phyloP scores from a whole-genome alignment of 2,888 invertebrate genomes.

The Pyrrhia umbra region DNA sequence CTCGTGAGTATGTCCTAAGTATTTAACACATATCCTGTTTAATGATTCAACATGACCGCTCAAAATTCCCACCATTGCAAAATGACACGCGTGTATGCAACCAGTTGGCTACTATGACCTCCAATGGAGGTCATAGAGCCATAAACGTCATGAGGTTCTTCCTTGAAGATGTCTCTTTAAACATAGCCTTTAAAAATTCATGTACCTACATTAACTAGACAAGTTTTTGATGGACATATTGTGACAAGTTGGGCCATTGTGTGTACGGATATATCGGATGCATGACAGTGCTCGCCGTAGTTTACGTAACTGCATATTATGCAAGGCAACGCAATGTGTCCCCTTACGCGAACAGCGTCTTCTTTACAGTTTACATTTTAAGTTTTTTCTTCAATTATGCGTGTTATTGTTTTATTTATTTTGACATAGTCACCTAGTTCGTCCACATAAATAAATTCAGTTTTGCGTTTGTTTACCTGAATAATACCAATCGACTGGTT shows the following conservation, averaged over 20 bases:
- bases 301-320: constrained; percentile 53
- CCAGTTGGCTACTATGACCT: no score
- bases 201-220: neutral
- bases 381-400: constrained; percentile 37
- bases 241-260: constrained; percentile 18
- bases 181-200: constrained; percentile 2
- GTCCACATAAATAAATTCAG: neutral
- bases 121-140: constrained; percentile 50
- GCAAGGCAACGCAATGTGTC: constrained; percentile 42
- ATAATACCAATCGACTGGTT: neutral
- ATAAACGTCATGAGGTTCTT: constrained; percentile 34
- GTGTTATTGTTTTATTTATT: neutral
- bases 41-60: constrained; percentile 37
- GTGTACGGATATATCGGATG: constrained; percentile 22
- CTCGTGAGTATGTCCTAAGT: constrained; percentile 7
- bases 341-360: constrained; percentile 16
- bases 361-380: constrained; percentile 32
- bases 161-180: constrained; percentile 36
- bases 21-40: constrained; percentile 44
- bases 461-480: neutral
- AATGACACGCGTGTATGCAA: constrained; percentile 28
- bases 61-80: constrained; percentile 46
- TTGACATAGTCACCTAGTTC: neutral
- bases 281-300: constrained; percentile 31
- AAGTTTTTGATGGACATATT: constrained; percentile 6